Evolutionary conservation across 1,140 invertebrate species (phyloP).

Genomic region (Solen grandis): DNA sequence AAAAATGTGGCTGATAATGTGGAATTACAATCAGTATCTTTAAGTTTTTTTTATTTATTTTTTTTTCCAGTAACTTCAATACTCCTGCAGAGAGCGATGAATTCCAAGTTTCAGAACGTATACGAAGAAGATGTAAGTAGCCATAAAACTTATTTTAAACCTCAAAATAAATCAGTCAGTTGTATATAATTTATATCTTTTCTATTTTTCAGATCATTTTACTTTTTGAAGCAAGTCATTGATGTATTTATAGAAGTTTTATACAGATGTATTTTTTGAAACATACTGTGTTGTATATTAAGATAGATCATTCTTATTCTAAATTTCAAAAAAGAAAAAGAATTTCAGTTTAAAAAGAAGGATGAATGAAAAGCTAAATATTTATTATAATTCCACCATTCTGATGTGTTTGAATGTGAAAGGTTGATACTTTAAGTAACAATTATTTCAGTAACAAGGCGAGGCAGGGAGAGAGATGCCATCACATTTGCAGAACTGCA

Average conservation of each 20-base stretch:
- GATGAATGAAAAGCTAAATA: background rate
- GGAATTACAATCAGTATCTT: background rate
- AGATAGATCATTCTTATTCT: background rate
- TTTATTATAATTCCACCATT: background rate
- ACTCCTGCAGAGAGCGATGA: constrained; percentile 72
- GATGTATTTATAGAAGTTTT: background rate
- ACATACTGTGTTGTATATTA: background rate
- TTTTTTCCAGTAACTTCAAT: constrained; percentile 62
- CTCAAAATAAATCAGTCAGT: background rate
- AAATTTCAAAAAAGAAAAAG: too few species aligned
- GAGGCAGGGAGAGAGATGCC: constrained; percentile 75
- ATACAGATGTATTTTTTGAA: background rate
- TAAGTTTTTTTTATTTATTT: constrained; percentile 30
- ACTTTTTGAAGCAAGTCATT: background rate
- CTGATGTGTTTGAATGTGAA: background rate
- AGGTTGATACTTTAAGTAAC: background rate
- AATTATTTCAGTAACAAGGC: constrained; percentile 69
- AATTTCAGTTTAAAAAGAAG: too few species aligned
- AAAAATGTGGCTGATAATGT: background rate
- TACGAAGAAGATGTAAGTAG: constrained; percentile 76
- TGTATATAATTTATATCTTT: background rate
- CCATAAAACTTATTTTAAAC: background rate
- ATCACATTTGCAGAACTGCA: constrained; percentile 74
- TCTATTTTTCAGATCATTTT: background rate
- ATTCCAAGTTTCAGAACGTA: constrained; percentile 75